These are phyloP conservation scores for Lophura nycthemera DNA, from an alignment of 2,113 vertebrate species.

Conservation along the genomic window DNA sequence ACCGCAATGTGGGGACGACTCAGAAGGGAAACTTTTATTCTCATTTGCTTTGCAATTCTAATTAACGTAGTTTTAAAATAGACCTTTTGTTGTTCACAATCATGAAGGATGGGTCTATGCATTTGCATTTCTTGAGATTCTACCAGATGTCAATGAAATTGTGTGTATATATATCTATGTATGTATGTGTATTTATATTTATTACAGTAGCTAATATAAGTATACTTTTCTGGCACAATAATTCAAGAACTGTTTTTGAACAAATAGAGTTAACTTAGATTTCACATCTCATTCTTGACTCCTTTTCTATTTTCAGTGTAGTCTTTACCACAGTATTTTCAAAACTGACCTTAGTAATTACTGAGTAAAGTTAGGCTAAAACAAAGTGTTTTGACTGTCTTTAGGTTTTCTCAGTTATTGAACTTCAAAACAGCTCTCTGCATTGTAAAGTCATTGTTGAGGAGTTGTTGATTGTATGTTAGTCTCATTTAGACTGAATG, in stretches of 20 bases:
- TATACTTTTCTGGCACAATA: neutral
- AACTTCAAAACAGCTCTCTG: neutral
- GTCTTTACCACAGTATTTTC: neutral
- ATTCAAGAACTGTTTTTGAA: neutral
- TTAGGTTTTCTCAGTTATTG: neutral
- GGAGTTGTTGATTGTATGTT: neutral
- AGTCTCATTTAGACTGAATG: neutral
- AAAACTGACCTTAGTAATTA: neutral
- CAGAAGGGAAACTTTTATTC: accelerated
- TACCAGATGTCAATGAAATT: neutral
- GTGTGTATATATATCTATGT: too few relatives aligned
- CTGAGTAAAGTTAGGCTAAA: neutral
- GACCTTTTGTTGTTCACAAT: neutral
- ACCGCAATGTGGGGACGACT: accelerated
- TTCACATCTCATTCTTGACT: neutral
- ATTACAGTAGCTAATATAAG: neutral
- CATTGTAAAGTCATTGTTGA: neutral
- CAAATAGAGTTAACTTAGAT: neutral
- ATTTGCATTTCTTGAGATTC: neutral
- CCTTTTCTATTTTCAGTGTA: neutral
- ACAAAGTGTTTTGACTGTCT: neutral
- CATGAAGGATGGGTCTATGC: neutral
- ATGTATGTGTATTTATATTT: neutral
- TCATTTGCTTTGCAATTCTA: neutral
- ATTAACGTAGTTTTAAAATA: accelerated